Conservation (phyloP, 2,888 invertebrate genomes). For the Brachylomia viminalis region DNA sequence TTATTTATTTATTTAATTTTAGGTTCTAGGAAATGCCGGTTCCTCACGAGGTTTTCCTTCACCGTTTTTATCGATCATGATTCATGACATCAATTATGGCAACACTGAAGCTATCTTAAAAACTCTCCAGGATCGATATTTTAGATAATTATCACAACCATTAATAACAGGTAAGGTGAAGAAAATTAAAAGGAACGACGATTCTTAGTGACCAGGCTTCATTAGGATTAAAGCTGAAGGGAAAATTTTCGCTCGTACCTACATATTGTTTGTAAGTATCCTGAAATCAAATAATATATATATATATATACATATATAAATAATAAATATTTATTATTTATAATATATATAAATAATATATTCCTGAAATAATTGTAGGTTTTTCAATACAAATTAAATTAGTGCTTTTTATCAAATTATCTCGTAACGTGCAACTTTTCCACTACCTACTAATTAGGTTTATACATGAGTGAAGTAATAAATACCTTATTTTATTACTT, state of each 20-base stretch:
- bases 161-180: not conserved
- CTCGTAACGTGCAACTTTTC: not conserved
- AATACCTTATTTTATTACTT: conserved; percentile 28
- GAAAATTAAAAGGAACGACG: conserved; percentile 11
- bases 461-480: conserved; percentile 10
- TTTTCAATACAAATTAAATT: not conserved
- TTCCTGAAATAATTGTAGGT: too few species aligned
- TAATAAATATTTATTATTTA: too few species aligned
- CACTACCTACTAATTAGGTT: not conserved
- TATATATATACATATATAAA: too few species aligned
- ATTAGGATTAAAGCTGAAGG: not conserved
- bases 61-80: too few species aligned
- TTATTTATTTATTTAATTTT: too few species aligned
- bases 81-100: not conserved
- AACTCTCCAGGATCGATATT: not conserved
- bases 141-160: not conserved
- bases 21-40: too few species aligned
- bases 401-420: not conserved
- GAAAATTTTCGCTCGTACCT: not conserved
- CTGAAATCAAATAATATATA: too few species aligned
- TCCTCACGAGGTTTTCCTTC: too few species aligned
- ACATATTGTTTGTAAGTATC: not conserved
- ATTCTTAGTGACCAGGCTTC: not conserved
- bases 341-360: too few species aligned
- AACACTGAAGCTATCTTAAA: not conserved